Conservation (phyloP, 2,888 invertebrate genomes). For the Spicauda simplicius region DNA sequence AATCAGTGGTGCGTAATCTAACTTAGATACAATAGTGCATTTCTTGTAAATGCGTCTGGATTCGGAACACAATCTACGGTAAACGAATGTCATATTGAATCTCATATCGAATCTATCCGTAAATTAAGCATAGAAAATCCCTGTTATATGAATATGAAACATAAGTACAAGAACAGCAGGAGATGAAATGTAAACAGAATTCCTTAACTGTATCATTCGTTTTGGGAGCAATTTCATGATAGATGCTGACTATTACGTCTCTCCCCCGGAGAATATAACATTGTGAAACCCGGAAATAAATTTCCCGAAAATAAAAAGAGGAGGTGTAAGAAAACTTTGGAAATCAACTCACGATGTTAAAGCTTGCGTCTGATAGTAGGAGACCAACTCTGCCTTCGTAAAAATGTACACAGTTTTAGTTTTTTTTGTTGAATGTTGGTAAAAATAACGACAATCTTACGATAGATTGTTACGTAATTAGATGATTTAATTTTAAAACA, state of each 20-base stretch:
- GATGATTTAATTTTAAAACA: too few relatives aligned
- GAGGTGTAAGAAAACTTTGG: conserved; percentile 26
- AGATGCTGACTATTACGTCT: conserved; percentile 20
- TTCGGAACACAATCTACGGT: too few relatives aligned
- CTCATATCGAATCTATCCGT: neutral
- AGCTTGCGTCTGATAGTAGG: neutral
- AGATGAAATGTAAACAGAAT: conserved; percentile 21
- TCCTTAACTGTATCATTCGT: conserved; percentile 19
- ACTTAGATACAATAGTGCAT: too few relatives aligned
- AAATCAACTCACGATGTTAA: neutral
- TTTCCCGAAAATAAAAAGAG: conserved; percentile 25
- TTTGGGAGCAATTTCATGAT: conserved; percentile 18
- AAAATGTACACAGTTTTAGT: too few relatives aligned
- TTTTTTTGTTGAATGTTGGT: too few relatives aligned
- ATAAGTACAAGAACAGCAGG: neutral
- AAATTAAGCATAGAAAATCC: neutral
- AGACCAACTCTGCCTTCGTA: too few relatives aligned
- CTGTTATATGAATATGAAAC: neutral
- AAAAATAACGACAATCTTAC: too few relatives aligned
- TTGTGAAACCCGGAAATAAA: conserved; percentile 24
- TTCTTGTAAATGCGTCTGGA: too few relatives aligned
- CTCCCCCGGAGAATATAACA: conserved; percentile 24
- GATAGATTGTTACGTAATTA: too few relatives aligned
- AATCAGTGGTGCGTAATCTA: too few relatives aligned
- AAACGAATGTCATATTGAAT: too few relatives aligned